These are phyloP conservation scores for Notechis scutatus DNA, from an alignment of 2,113 vertebrate genomes.

Conservation along the genomic window DNA sequence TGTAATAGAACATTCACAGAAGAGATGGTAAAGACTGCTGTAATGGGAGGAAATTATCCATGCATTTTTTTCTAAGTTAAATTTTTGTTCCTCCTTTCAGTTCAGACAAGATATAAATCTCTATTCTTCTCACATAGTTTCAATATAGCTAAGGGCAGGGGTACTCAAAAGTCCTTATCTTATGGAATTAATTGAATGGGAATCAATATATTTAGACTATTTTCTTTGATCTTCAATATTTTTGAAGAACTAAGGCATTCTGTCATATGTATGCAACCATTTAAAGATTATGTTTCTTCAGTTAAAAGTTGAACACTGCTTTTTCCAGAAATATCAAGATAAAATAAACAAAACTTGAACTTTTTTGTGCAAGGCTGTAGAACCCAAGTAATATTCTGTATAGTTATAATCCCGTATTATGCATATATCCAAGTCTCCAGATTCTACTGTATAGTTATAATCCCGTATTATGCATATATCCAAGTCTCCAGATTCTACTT, in stretches of 20 bases:
- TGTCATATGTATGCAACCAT: slow-evolving; percentile 31
- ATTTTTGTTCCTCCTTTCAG: slow-evolving; percentile 39
- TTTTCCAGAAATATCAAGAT: slow-evolving; percentile 26
- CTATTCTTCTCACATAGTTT: not conserved
- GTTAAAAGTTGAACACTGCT: slow-evolving; percentile 16
- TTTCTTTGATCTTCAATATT: slow-evolving; percentile 28
- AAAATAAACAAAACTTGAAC: not conserved
- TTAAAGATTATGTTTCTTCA: slow-evolving; percentile 11
- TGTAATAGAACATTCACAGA: slow-evolving; percentile 8
- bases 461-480: not conserved
- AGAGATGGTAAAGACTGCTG: slow-evolving; percentile 23
- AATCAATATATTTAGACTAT: slow-evolving; percentile 27
- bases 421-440: not conserved
- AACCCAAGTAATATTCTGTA: not conserved
- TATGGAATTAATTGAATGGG: slow-evolving; percentile 32
- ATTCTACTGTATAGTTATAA: not conserved
- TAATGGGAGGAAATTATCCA: slow-evolving; percentile 30
- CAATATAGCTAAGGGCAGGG: slow-evolving; percentile 27
- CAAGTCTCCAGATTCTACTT: not conserved
- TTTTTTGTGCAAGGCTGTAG: not conserved
- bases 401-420: not conserved
- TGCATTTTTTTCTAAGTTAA: slow-evolving; percentile 28
- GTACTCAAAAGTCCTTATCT: slow-evolving; percentile 39
- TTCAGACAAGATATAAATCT: slow-evolving; percentile 40
- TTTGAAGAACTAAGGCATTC: slow-evolving; percentile 19